phyloP scores from a whole-genome alignment of 1,140 invertebrate genomes.

The Drosophila simulans region DNA sequence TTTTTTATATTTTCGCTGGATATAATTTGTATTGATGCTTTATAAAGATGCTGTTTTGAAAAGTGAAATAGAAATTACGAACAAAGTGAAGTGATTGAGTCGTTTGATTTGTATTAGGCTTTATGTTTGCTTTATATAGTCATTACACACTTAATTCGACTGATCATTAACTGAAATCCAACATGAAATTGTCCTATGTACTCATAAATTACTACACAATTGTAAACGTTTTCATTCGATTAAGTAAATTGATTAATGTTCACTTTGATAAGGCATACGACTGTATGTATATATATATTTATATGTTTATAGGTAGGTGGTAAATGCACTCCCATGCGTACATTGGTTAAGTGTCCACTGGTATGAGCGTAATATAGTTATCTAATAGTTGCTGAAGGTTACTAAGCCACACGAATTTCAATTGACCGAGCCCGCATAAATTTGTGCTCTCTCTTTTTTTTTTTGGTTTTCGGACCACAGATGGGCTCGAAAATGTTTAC shows the following conservation, averaged over 20 bases:
- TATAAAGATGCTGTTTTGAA: no score
- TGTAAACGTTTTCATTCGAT: constrained; percentile 40
- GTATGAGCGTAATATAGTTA: constrained; percentile 1
- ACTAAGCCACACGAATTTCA: constrained; percentile 13
- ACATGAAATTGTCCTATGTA: constrained; percentile 8
- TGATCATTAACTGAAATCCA: constrained; percentile 4
- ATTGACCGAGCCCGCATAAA: constrained; percentile 9
- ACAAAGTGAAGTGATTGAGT: no score
- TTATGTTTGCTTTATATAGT: neutral
- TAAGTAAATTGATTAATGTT: constrained; percentile 38
- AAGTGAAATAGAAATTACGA: no score
- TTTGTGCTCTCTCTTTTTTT: neutral
- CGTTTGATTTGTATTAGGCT: neutral
- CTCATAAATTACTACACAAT: constrained; percentile 19
- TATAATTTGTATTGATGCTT: no score
- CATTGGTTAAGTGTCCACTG: neutral
- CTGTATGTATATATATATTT: neutral
- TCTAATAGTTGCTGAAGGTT: constrained; percentile 3
- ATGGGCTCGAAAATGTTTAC: neutral
- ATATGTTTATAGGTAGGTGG: neutral
- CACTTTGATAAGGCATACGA: constrained; percentile 29
- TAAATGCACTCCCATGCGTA: neutral
- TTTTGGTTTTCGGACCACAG: constrained; percentile 4
- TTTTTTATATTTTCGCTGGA: constrained; percentile 1
- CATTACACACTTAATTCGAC: neutral